Conservation (phyloP, 2,797 vertebrate genomes). For the Telmatherina bonti region DNA sequence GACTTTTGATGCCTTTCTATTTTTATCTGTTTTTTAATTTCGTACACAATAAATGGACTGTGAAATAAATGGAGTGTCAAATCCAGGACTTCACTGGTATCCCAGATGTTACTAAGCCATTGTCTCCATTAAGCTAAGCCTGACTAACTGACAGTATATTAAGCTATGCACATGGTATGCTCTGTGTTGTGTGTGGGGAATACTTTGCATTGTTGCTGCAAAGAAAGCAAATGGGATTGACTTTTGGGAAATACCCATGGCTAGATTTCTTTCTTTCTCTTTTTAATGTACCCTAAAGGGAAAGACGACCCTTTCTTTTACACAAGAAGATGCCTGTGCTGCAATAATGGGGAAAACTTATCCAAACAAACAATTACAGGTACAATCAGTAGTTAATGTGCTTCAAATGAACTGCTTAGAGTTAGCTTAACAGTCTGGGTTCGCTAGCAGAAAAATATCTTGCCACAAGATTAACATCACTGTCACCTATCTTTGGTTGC, state of each 20-base stretch:
- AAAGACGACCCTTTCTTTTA: not conserved
- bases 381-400: no score
- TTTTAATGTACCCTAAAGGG: not conserved
- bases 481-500: no score
- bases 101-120: slow-evolving; percentile 52
- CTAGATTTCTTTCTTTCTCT: not conserved
- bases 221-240: not conserved
- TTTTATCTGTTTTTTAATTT: slow-evolving; percentile 16
- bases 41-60: slow-evolving; percentile 24
- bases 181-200: not conserved
- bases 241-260: not conserved
- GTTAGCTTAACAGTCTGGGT: no score
- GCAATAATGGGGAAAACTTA: no score
- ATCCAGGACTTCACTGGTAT: slow-evolving; percentile 40
- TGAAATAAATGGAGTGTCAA: slow-evolving; percentile 36
- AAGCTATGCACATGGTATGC: slow-evolving; percentile 25
- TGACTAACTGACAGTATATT: slow-evolving; percentile 24
- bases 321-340: not conserved
- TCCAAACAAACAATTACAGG: no score
- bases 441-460: no score
- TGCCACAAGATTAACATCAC: no score
- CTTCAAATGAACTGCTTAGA: no score
- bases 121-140: slow-evolving; percentile 50
- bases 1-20: slow-evolving; percentile 13
- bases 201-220: not conserved